Base-by-base conservation (phyloP, 2,113 vertebrate species). In the Scolopax mira region DNA sequence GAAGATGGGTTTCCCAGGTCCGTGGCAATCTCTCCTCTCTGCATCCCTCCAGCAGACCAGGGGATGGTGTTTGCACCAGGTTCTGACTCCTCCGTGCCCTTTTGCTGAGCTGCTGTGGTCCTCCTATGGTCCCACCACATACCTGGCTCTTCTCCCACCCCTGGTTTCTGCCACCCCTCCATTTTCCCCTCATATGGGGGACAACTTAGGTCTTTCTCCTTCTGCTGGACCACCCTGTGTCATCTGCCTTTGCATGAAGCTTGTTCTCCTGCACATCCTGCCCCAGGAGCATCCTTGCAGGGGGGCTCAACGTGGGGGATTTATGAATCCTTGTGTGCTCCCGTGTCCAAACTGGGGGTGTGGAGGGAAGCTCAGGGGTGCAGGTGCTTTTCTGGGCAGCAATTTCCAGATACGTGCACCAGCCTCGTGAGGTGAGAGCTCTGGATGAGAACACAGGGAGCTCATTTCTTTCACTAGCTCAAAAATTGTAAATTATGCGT, bases 141-240 rank as follows among this genome's bases (percentile, higher is more conserved):
- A 4, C 48, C 58, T 57, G 58, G 12, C 14, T 73, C 37, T 25
- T 18, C 7, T 69, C 12, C 62, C 2, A 11, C 18, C 9, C 19
- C 30, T 23, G 9, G 2, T 33, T 54, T 72, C 39, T 58, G 11
- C 46, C 57, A 7, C 23, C 39, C 51, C 51, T 27, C 15, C 41
- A 0, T 58, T 52, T 66, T 21, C 17, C 17, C 18, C 7, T 23
- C 51, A 18, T 62, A 19, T 4, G 49, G 28, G 51, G 46, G 51
- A 46, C 67, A 42, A 42, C n/a, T n/a, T 15, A 35, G 15, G 6
- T 23, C 55, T 54, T 25, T 13, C 18, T 28, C n/a, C 7, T 54
- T 58, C 21, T 39, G 18, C 27, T 13, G 3, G 11, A 9, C 10
- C 52, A 3, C 7, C 37, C 39, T 1, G 0, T 18, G 10, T 13